Percentiles rank a stretch among this genome's conserved stretches.
These are phyloP conservation scores for Xestia ashworthii DNA, from an alignment of 2,888 invertebrate species.

Conservation along the genomic window DNA sequence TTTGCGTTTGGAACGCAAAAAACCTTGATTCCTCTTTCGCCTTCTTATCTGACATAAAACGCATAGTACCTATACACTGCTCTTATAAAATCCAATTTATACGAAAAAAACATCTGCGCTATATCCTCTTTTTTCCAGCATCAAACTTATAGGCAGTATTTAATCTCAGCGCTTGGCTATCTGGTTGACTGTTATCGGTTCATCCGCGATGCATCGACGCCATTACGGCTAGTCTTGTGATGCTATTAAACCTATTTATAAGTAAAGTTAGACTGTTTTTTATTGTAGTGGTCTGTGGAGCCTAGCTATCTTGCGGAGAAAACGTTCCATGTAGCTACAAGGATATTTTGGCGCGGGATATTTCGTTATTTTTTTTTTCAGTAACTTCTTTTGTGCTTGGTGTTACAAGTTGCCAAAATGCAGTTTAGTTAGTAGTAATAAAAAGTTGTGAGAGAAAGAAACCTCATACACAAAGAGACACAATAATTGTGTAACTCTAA, in stretches of 20 bases:
- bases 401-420: no score
- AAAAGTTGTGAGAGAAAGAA: no score
- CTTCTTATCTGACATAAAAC: slow-evolving; percentile 2
- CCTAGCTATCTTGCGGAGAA: neutral
- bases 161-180: slow-evolving; percentile 53
- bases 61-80: neutral
- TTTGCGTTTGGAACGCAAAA: no score
- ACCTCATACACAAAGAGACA: no score
- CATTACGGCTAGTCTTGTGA: slow-evolving; percentile 71
- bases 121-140: neutral
- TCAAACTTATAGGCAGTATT: slow-evolving; percentile 27
- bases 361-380: neutral
- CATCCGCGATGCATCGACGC: slow-evolving; percentile 68
- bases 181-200: slow-evolving; percentile 70
- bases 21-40: neutral
- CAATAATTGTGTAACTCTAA: no score
- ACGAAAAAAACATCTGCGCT: neutral
- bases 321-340: neutral
- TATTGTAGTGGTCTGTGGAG: neutral
- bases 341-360: neutral
- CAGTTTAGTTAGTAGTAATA: no score
- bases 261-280: slow-evolving; percentile 54
- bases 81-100: slow-evolving; percentile 11
- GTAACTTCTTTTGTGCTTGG: no score
- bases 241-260: slow-evolving; percentile 71